Conservation (phyloP, 1,140 invertebrate genomes). For the Goniozus legneri region DNA sequence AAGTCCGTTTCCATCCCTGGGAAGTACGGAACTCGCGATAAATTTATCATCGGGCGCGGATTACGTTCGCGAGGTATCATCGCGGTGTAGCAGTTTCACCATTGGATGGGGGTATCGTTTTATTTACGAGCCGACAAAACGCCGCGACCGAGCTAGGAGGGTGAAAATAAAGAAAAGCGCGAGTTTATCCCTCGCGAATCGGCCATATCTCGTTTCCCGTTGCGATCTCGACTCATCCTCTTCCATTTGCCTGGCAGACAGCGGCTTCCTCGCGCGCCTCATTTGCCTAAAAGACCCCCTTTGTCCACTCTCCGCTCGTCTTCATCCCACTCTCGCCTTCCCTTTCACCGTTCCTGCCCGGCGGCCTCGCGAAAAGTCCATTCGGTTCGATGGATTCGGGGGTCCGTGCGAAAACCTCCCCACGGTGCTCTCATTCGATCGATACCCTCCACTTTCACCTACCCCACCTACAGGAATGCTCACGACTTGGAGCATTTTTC, state of each 20-base stretch:
- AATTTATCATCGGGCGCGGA: slow-evolving; percentile 6
- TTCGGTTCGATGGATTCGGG: not conserved
- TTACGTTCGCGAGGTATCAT: slow-evolving; percentile 21
- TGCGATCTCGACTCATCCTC: not conserved
- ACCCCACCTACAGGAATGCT: not conserved
- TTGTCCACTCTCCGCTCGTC: slow-evolving; percentile 25
- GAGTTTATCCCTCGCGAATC: slow-evolving; percentile 10
- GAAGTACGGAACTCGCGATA: not conserved
- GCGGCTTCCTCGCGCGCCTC: slow-evolving; percentile 19
- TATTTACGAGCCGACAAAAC: slow-evolving; percentile 31
- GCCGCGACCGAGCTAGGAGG: too few relatives aligned
- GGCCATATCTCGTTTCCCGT: not conserved
- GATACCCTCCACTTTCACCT: too few relatives aligned
- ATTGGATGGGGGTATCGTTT: slow-evolving; percentile 10
- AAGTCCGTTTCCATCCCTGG: not conserved
- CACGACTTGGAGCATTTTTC: not conserved
- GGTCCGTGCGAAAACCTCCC: not conserved
- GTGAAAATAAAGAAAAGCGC: slow-evolving; percentile 25
- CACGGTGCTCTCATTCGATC: too few relatives aligned
- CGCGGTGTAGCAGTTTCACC: not conserved
- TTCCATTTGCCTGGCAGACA: not conserved
- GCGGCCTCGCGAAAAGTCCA: not conserved
- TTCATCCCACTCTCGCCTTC: slow-evolving; percentile 17
- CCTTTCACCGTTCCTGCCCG: not conserved
- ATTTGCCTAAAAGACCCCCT: slow-evolving; percentile 34